These are phyloP conservation scores for Echinarachnius parma DNA, from an alignment of 53 echinoderm and acorn worm genomes.

Conservation along the genomic window DNA sequence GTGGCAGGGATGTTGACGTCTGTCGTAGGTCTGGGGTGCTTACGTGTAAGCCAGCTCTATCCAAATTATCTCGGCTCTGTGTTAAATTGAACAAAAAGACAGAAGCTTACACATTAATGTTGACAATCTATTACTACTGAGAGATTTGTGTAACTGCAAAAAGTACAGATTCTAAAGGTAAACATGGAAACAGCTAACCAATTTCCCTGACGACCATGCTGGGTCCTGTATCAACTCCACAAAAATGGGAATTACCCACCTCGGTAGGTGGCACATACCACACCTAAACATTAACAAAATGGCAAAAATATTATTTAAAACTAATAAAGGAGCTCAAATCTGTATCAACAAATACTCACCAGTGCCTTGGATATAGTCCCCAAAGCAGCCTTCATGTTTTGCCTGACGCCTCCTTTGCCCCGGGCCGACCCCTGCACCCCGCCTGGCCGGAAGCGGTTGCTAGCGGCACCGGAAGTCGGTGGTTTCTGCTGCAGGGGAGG, in stretches of 20 bases:
- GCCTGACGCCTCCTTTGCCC: constrained; percentile 15
- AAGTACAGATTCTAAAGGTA: no score
- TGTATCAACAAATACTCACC: neutral
- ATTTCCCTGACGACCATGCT: no score
- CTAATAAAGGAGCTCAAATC: no score
- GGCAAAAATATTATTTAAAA: no score
- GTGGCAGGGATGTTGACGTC: constrained; percentile 11
- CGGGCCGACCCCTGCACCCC: constrained; percentile 8
- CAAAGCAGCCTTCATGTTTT: constrained; percentile 11
- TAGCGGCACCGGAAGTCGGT: neutral
- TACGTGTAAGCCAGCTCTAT: neutral
- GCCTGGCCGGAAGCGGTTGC: constrained; percentile 1
- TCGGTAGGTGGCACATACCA: no score
- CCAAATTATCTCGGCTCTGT: constrained; percentile 16
- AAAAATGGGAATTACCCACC: no score
- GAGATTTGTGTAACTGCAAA: no score
- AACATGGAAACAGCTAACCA: no score
- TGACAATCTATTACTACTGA: no score
- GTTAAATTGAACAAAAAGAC: neutral
- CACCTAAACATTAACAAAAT: no score
- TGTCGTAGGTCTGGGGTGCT: constrained; percentile 30
- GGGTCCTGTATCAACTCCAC: no score
- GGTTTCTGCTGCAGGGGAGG: constrained; percentile 15
- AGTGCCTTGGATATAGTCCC: constrained; percentile 29
- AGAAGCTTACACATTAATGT: neutral